These are phyloP conservation scores for Iphiclides podalirius DNA, from an alignment of 2,888 invertebrate genomes.

Conservation along the genomic window DNA sequence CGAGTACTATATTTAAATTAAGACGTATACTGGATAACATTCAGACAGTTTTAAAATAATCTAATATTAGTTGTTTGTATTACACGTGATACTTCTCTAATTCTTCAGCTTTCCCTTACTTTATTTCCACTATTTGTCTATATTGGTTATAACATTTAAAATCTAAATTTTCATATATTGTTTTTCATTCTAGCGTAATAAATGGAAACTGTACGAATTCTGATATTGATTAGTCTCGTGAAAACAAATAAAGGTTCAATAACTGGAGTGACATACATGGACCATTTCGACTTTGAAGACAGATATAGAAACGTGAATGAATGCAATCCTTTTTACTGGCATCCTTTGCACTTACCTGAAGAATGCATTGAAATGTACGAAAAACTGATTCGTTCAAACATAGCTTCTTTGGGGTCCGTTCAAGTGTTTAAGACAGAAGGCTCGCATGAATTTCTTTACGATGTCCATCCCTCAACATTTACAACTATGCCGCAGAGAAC, in stretches of 20 bases:
- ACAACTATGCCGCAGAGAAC: conserved; percentile 10
- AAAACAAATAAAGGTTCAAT: conserved; percentile 43
- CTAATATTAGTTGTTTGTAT: too few relatives aligned
- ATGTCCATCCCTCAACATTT: neutral
- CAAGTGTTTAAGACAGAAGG: conserved; percentile 36
- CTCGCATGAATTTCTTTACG: conserved; percentile 1
- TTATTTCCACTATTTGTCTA: too few relatives aligned
- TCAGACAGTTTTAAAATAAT: too few relatives aligned
- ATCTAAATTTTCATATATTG: too few relatives aligned
- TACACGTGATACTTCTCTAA: too few relatives aligned
- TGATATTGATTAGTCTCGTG: neutral
- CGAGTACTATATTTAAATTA: neutral
- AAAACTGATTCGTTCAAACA: conserved; percentile 44
- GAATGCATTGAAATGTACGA: conserved; percentile 54
- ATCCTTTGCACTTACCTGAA: conserved; percentile 63
- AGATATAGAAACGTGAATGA: conserved; percentile 54
- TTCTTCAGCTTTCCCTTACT: too few relatives aligned
- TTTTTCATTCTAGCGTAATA: too few relatives aligned
- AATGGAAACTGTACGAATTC: conserved; percentile 1
- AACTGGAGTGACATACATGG: conserved; percentile 62
- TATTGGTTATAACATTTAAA: too few relatives aligned
- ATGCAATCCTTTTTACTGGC: conserved; percentile 65
- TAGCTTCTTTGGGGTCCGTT: conserved; percentile 36
- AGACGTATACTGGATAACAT: neutral
- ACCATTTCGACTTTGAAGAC: conserved; percentile 57